Evolutionary conservation across 2,797 vertebrate genomes (phyloP).

Genomic region (Helarctos malayanus): DNA sequence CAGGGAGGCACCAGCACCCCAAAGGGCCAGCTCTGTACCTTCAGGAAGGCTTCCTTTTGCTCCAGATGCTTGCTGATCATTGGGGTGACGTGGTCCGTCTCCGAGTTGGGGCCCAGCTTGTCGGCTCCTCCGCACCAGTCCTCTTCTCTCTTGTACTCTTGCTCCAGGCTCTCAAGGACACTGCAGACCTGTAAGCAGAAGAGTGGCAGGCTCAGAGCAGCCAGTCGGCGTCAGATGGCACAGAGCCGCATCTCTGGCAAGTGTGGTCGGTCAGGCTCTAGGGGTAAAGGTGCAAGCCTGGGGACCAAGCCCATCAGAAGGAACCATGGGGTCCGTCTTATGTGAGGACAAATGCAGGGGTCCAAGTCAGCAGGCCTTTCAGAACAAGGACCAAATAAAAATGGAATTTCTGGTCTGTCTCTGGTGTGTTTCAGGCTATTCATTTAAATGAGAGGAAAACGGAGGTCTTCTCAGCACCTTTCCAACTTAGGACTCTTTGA

Average conservation of each 20-base stretch:
- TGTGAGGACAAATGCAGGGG: fast-evolving
- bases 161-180: conserved; percentile 98
- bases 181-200: conserved; percentile 92
- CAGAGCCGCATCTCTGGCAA: fast-evolving
- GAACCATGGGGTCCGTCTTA: fast-evolving
- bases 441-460: background rate
- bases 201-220: background rate
- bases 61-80: conserved; percentile 99
- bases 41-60: conserved; percentile 98
- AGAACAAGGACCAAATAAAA: background rate
- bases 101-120: conserved; percentile 98
- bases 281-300: background rate
- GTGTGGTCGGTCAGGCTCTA: background rate
- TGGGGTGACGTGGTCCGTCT: conserved; percentile 97
- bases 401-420: background rate
- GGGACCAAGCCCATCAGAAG: fast-evolving
- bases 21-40: conserved; percentile 88
- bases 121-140: conserved; percentile 99
- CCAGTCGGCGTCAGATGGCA: fast-evolving
- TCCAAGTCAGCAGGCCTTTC: background rate
- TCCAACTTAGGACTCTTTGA: background rate
- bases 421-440: fast-evolving
- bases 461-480: background rate
- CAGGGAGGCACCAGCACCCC: fast-evolving
- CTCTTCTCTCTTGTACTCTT: conserved; percentile 99